These are phyloP conservation scores for Oncopodura yosiiana DNA, from an alignment of 1,140 invertebrate genomes.

Conservation along the genomic window DNA sequence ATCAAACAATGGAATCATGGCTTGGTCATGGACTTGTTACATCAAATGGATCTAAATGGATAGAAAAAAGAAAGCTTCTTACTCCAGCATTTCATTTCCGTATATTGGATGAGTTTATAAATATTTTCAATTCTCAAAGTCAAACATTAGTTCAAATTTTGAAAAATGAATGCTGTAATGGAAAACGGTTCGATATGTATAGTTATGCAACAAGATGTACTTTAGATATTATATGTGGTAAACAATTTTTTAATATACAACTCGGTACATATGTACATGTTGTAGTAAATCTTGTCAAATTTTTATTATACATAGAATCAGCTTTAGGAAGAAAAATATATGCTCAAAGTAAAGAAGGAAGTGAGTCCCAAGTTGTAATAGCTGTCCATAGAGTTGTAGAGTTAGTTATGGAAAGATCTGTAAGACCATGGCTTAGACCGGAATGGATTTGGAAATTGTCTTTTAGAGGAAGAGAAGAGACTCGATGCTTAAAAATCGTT, in stretches of 20 bases:
- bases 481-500: conserved; percentile 1
- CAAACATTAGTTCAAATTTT: conserved; percentile 40
- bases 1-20: too few species aligned
- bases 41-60: conserved; percentile 48
- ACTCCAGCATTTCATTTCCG: conserved; percentile 61
- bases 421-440: conserved; percentile 44
- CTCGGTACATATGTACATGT: too few species aligned
- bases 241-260: too few species aligned
- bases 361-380: conserved; percentile 40
- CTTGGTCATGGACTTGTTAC: too few species aligned
- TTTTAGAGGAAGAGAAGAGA: conserved; percentile 36
- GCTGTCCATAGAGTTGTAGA: conserved; percentile 5
- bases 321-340: conserved; percentile 59
- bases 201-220: conserved; percentile 47
- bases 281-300: too few species aligned
- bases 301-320: conserved; percentile 44
- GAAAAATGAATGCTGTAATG: conserved; percentile 28
- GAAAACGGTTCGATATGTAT: conserved; percentile 42
- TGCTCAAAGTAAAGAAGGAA: conserved; percentile 48
- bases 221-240: conserved; percentile 54
- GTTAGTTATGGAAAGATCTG: conserved; percentile 7
- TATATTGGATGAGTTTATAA: conserved; percentile 54
- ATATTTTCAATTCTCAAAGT: conserved; percentile 51
- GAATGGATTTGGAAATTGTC: conserved; percentile 42
- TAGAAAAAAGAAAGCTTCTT: conserved; percentile 48